Evolutionary conservation across 2,888 invertebrate genomes (phyloP), one percentile per base, ranked within the genome.

Genomic region (Drosophila leonis): DNA sequence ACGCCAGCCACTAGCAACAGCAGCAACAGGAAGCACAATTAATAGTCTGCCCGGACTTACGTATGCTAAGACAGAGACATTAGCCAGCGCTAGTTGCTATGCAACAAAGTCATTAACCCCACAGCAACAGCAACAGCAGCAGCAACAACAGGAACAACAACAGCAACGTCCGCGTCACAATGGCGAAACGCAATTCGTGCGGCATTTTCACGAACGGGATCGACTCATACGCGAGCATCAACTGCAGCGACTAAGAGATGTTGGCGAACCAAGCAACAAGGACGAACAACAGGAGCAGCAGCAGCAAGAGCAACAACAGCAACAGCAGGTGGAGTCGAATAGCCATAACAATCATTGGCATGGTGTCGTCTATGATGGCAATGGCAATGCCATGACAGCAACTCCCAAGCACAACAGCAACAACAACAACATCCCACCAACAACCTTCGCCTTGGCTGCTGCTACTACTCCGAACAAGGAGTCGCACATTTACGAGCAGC

Each of bases 171-270:
- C 79, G 42, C 71, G 51, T 29, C 85, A 71, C 68, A 83, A 71
- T 65, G 78, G 78, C 67, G 92, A 93, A 64, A 91, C 91, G 76
- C 77, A 91, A 67, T 92, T 93, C 73, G 92, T 93, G 59, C 91
- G 91, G 72, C 93, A 92, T 73, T 92, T 92, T 75, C 92, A 93
- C 80, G 93, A 93, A 89, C 91, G 93, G 76, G 93, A 93, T 89
- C 93, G 93, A 70, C 92, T 92, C 73, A 93, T 93, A 88, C 90
- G 92, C 75, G 92, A 93, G 74, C 93, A 93, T 82, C 93, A 93
- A 81, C 88, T 93, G 80, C 92, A 92, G 75, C 93, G 80, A 65
- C 75, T 89, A 56, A 75, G 80, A 54, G 84, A 78, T 67, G 69
- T 67, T 29, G 55, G 7, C 65, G 61, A 72, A 29, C 57, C 70